phyloP scores from a whole-genome alignment of 2,113 vertebrate species.

The Casuarius casuarius region DNA sequence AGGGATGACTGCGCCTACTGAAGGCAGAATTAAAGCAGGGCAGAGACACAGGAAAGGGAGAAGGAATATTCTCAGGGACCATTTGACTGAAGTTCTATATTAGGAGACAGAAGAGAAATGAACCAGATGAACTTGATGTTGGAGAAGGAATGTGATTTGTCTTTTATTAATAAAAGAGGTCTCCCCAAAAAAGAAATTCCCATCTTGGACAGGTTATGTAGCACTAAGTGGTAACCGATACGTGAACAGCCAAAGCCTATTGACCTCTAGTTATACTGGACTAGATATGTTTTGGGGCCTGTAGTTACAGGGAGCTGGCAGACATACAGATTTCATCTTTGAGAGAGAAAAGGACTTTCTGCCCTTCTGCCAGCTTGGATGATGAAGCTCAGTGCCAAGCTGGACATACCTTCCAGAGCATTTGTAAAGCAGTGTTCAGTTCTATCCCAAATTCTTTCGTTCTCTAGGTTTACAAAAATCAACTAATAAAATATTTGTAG shows the following conservation, averaged over 20 bases:
- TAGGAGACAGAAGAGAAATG: conserved; percentile 15
- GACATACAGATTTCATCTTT: conserved; percentile 47
- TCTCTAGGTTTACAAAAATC: neutral
- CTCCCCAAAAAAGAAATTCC: conserved; percentile 58
- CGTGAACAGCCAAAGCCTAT: neutral
- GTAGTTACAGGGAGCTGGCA: conserved; percentile 55
- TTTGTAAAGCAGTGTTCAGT: conserved; percentile 3
- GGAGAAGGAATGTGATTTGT: neutral
- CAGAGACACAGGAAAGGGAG: neutral
- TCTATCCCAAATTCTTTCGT: neutral
- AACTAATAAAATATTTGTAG: conserved; percentile 44
- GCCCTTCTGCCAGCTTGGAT: neutral
- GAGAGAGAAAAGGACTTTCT: conserved; percentile 47
- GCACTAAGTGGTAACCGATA: conserved; percentile 55
- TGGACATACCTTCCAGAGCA: conserved; percentile 20
- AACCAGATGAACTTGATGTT: conserved; percentile 5
- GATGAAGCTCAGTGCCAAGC: neutral
- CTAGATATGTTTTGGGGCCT: conserved; percentile 34
- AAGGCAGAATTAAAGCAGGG: neutral
- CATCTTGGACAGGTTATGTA: conserved; percentile 20
- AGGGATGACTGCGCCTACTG: neutral
- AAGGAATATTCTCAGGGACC: neutral
- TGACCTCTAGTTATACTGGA: conserved; percentile 35
- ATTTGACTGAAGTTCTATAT: neutral
- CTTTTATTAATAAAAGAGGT: conserved; percentile 61